A percentile compares a stretch with the other conserved stretches of the same genome.
These are phyloP conservation scores for Metopolophium dirhodum DNA, from an alignment of 1,140 invertebrate species.

Conservation along the genomic window DNA sequence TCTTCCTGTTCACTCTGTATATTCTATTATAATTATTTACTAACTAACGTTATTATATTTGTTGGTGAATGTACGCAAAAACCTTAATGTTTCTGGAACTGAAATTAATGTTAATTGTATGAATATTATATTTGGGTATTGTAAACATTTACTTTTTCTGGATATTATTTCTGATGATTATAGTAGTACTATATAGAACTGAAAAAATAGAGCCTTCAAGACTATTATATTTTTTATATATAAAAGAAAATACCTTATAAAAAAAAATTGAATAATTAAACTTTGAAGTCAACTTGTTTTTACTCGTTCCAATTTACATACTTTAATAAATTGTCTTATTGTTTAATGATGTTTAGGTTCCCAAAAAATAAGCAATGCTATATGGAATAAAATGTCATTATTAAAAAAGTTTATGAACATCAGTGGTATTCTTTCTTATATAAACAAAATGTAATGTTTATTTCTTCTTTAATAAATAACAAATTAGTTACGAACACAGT, in stretches of 20 bases:
- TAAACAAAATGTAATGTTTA: slow-evolving; percentile 30
- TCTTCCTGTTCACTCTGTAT: too few relatives aligned
- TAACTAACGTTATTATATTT: too few relatives aligned
- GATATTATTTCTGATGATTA: not conserved
- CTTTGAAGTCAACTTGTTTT: not conserved
- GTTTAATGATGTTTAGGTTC: not conserved
- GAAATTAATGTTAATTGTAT: not conserved
- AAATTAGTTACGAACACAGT: not conserved
- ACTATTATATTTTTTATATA: not conserved
- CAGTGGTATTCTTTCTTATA: slow-evolving; percentile 20
- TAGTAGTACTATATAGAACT: not conserved
- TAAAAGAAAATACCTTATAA: not conserved
- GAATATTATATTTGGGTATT: too few relatives aligned
- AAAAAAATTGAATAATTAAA: not conserved
- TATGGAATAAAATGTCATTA: not conserved
- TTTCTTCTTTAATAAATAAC: slow-evolving; percentile 48
- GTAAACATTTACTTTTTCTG: not conserved
- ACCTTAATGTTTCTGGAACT: too few relatives aligned
- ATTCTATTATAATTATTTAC: too few relatives aligned
- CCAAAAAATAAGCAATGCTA: not conserved
- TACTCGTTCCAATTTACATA: not conserved
- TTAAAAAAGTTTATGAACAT: not conserved
- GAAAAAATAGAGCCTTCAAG: too few relatives aligned
- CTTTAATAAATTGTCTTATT: not conserved
- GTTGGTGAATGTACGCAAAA: too few relatives aligned